Conservation (phyloP, 2,888 invertebrate species). For the Emmelina monodactyla region DNA sequence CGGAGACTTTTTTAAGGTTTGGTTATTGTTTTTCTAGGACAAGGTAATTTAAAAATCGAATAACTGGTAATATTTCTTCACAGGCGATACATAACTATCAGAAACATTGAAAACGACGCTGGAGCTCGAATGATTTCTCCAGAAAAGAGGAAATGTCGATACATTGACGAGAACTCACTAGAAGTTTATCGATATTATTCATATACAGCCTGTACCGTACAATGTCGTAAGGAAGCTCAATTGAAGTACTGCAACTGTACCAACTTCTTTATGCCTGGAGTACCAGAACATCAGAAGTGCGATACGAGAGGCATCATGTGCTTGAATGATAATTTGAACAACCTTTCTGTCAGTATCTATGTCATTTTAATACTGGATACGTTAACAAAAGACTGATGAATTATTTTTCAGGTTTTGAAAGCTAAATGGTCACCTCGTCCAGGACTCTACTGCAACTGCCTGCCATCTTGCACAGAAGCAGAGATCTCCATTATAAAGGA, state of each 20-base stretch:
- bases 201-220: conserved; percentile 74
- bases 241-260: conserved; percentile 72
- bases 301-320: conserved; percentile 72
- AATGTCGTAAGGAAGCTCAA: conserved; percentile 75
- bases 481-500: conserved; percentile 72
- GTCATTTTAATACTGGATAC: no score
- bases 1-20: conserved; percentile 66
- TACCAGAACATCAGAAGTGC: conserved; percentile 64
- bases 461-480: conserved; percentile 78
- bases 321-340: conserved; percentile 68
- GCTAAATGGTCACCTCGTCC: conserved; percentile 57
- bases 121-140: conserved; percentile 70
- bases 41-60: not conserved
- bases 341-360: conserved; percentile 64
- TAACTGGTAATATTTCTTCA: conserved; percentile 9
- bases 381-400: no score
- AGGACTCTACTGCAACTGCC: conserved; percentile 73
- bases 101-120: conserved; percentile 74
- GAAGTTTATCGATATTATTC: conserved; percentile 72
- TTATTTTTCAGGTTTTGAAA: conserved; percentile 41
- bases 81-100: conserved; percentile 64
- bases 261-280: conserved; percentile 75
- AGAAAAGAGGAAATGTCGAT: conserved; percentile 76
- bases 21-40: not conserved
- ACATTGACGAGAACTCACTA: conserved; percentile 69